These are phyloP conservation scores for Lepisosteus oculatus DNA, from an alignment of 2,113 vertebrate species.

Conservation along the genomic window DNA sequence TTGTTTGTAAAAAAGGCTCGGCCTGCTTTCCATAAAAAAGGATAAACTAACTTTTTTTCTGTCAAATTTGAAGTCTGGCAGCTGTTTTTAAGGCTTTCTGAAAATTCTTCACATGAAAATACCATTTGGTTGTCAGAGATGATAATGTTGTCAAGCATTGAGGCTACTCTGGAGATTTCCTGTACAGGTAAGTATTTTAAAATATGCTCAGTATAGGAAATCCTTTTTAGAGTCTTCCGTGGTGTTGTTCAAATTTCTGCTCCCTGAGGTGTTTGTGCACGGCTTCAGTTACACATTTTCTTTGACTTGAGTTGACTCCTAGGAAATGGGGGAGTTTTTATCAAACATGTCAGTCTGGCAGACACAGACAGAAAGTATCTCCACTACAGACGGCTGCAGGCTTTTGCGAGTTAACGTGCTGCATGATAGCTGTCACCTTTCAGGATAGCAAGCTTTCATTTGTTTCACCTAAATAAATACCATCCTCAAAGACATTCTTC, in stretches of 20 bases:
- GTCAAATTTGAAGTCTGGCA: conserved; percentile 49
- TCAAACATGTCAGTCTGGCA: conserved; percentile 33
- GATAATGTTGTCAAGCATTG: conserved; percentile 67
- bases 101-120: conserved; percentile 62
- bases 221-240: conserved; percentile 40
- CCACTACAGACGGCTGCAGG: not conserved
- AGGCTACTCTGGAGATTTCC: conserved; percentile 57
- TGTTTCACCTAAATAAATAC: not conserved
- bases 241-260: conserved; percentile 43
- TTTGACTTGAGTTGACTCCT: conserved; percentile 46
- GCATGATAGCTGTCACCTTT: not conserved
- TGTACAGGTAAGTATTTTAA: conserved; percentile 44
- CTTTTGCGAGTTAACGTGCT: not conserved
- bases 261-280: conserved; percentile 45
- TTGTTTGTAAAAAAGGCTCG: conserved; percentile 27
- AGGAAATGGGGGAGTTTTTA: conserved; percentile 33
- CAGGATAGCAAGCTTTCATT: not conserved
- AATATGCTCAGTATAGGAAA: conserved; percentile 41
- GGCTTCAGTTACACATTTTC: conserved; percentile 39
- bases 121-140: conserved; percentile 67
- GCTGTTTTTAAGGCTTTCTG: conserved; percentile 58
- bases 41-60: conserved; percentile 60
- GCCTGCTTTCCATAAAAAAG: conserved; percentile 30
- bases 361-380: conserved; percentile 19
- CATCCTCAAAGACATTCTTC: not conserved